Conservation (phyloP, 2,888 invertebrate species). For the Drosophila robusta region DNA sequence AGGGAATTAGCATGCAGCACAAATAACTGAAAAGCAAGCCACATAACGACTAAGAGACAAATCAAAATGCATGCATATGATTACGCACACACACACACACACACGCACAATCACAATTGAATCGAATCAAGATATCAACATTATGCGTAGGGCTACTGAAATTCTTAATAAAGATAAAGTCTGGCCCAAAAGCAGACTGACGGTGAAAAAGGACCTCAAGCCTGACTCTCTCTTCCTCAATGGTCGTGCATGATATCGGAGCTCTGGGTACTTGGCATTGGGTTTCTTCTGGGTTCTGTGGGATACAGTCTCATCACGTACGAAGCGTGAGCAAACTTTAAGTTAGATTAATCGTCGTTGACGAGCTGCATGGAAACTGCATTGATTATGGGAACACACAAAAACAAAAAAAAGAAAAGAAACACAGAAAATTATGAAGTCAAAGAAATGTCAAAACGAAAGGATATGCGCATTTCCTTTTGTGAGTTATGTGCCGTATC, state of each 20-base stretch:
- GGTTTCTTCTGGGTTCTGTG: constrained; percentile 22
- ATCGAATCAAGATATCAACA: constrained; percentile 79
- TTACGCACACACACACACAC: constrained; percentile 37
- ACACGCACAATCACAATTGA: constrained; percentile 41
- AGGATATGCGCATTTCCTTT: constrained; percentile 80
- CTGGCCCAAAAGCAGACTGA: constrained; percentile 39
- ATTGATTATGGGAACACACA: constrained; percentile 54
- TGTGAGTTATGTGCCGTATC: constrained; percentile 77
- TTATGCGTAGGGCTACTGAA: constrained; percentile 73
- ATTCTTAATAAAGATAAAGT: constrained; percentile 83
- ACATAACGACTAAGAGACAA: constrained; percentile 70
- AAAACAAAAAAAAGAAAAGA: neutral
- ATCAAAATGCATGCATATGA: constrained; percentile 74
- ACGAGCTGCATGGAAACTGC: constrained; percentile 60
- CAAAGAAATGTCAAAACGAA: constrained; percentile 73
- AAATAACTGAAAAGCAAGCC: constrained; percentile 69
- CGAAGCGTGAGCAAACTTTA: constrained; percentile 80
- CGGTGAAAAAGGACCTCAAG: constrained; percentile 65
- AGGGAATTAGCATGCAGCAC: constrained; percentile 73
- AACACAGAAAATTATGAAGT: constrained; percentile 53
- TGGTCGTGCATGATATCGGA: constrained; percentile 15
- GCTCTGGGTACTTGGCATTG: constrained; percentile 12
- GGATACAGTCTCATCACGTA: constrained; percentile 70
- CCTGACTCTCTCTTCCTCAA: constrained; percentile 40
- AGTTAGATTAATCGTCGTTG: constrained; percentile 75